A percentile compares a stretch with the other conserved stretches of the same genome.
phyloP scores from a whole-genome alignment of 2,113 vertebrate species.

The Menura novaehollandiae region DNA sequence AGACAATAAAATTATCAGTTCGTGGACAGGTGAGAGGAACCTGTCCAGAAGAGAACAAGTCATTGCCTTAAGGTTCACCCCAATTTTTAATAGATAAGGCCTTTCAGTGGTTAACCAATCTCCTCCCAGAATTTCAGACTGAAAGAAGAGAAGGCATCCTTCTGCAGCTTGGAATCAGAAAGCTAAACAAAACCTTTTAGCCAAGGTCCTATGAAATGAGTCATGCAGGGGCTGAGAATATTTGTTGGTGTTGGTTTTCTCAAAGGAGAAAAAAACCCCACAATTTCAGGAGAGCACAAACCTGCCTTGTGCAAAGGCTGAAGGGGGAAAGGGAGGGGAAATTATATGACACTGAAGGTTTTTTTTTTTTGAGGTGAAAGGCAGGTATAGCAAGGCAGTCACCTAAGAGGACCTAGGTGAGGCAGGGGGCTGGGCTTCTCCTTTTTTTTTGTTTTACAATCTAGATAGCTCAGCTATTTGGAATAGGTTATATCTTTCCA shows the following conservation, averaged over 20 bases:
- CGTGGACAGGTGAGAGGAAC: neutral
- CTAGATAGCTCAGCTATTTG: neutral
- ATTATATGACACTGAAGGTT: neutral
- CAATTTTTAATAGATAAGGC: neutral
- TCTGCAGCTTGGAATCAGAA: neutral
- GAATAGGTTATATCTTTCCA: neutral
- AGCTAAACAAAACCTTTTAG: neutral
- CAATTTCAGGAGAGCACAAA: neutral
- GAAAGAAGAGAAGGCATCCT: neutral
- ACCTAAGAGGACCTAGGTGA: neutral
- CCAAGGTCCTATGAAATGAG: neutral
- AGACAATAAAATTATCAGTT: neutral
- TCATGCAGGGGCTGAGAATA: neutral
- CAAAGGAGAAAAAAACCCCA: rapidly evolving
- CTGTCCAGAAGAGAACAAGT: neutral
- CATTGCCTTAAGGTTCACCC: neutral
- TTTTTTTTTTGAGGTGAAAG: neutral
- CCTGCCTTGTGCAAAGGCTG: neutral
- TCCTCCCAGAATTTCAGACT: neutral
- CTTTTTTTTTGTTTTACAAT: neutral
- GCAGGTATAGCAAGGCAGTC: neutral
- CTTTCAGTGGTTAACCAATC: neutral
- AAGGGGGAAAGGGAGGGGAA: neutral
- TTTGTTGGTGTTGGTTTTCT: neutral
- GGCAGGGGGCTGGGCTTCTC: neutral